A percentile compares a stretch with the other conserved stretches of the same genome.
Conservation (phyloP, 2,888 invertebrate species). For the Anarsia innoxiella region DNA sequence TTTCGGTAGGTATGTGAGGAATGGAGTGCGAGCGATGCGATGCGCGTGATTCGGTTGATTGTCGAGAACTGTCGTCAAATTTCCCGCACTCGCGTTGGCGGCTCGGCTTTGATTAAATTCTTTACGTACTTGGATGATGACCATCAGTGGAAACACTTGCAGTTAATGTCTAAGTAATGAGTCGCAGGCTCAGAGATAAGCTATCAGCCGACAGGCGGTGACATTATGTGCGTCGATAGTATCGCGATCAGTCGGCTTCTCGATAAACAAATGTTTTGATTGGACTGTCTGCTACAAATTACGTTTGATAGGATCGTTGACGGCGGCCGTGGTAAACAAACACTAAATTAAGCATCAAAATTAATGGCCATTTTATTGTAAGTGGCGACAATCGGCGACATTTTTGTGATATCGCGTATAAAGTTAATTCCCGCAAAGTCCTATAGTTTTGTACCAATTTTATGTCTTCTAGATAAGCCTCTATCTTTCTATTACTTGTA, state of each 20-base stretch:
- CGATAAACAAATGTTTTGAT: slow-evolving; percentile 65
- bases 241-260: slow-evolving; percentile 37
- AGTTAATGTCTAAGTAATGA: slow-evolving; percentile 32
- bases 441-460: slow-evolving; percentile 53
- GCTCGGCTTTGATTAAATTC: slow-evolving; percentile 22
- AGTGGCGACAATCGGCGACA: slow-evolving; percentile 30
- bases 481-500: slow-evolving; percentile 51
- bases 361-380: slow-evolving; percentile 26
- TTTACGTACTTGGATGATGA: slow-evolving; percentile 8
- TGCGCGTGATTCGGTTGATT: slow-evolving; percentile 10
- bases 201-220: slow-evolving; percentile 38
- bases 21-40: slow-evolving; percentile 12
- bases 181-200: slow-evolving; percentile 39
- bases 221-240: slow-evolving; percentile 49
- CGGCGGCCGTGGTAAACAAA: slow-evolving; percentile 16
- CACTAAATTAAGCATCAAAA: slow-evolving; percentile 24
- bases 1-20: slow-evolving; percentile 17
- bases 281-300: slow-evolving; percentile 51
- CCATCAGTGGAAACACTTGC: slow-evolving; percentile 15
- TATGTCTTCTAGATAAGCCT: slow-evolving; percentile 47
- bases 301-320: slow-evolving; percentile 43
- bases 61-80: slow-evolving; percentile 20
- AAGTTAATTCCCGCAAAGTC: slow-evolving; percentile 37
- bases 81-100: slow-evolving; percentile 19
- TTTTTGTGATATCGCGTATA: slow-evolving; percentile 37